These are phyloP conservation scores for Ostrea edulis DNA, from an alignment of 1,140 invertebrate genomes.

Conservation along the genomic window DNA sequence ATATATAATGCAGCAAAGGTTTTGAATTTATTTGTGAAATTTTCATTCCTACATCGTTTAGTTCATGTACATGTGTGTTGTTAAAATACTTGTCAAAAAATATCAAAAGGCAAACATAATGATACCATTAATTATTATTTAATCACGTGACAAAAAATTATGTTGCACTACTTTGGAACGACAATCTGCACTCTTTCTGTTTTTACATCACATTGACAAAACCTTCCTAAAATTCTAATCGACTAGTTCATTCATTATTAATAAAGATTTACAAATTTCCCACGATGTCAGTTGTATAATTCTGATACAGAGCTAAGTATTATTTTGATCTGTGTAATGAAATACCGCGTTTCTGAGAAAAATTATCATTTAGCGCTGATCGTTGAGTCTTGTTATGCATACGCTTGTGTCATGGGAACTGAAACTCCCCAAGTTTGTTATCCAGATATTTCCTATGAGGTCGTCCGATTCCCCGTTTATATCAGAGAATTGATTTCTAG, in stretches of 20 bases:
- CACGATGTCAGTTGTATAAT: slow-evolving; percentile 9
- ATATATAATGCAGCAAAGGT: background rate
- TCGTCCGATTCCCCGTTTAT: background rate
- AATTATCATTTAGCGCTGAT: background rate
- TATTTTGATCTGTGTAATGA: slow-evolving; percentile 29
- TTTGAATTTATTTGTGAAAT: background rate
- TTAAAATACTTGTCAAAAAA: too few species aligned
- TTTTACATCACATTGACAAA: too few species aligned
- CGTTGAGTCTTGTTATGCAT: background rate
- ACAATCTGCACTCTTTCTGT: too few species aligned
- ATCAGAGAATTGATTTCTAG: background rate
- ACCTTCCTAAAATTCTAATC: too few species aligned
- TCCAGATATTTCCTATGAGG: background rate
- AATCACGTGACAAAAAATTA: too few species aligned
- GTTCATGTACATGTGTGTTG: too few species aligned
- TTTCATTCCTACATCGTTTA: background rate
- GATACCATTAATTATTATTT: too few species aligned
- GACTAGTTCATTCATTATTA: background rate
- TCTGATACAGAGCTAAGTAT: background rate
- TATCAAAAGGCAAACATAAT: too few species aligned
- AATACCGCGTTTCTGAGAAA: background rate
- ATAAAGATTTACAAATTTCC: background rate
- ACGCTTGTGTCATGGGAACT: slow-evolving; percentile 10
- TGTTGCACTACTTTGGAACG: too few species aligned
- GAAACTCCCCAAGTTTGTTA: background rate